These are phyloP conservation scores for Coenonympha arcania DNA, from an alignment of 2,888 invertebrate genomes.

Conservation along the genomic window DNA sequence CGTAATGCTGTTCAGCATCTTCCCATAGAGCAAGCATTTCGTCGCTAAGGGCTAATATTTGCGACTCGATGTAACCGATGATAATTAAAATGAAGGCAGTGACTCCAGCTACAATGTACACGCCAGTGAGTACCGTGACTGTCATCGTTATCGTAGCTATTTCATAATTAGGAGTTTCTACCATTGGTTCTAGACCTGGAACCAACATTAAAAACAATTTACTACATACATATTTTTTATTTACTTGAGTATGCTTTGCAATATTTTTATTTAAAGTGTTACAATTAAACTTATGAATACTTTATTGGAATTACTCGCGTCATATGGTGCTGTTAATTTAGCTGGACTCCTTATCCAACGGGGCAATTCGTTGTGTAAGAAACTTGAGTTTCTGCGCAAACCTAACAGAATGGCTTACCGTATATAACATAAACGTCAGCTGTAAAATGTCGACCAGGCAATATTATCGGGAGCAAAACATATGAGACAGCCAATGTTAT, in stretches of 20 bases:
- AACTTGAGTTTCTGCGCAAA: no score
- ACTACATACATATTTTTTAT: no score
- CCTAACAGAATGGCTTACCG: constrained; percentile 35
- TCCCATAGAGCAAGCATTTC: no score
- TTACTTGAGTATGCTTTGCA: no score
- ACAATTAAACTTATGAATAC: no score
- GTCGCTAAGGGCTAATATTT: constrained; percentile 46
- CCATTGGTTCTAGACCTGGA: constrained; percentile 48
- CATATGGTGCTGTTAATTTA: no score
- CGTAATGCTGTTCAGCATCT: constrained; percentile 33
- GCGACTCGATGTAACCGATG: constrained; percentile 47
- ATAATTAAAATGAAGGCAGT: constrained; percentile 45
- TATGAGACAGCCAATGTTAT: constrained; percentile 40
- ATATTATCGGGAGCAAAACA: constrained; percentile 31
- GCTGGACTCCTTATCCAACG: no score
- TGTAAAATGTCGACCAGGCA: constrained; percentile 40
- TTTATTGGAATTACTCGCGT: no score
- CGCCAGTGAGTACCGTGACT: neutral
- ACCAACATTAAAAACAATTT: neutral
- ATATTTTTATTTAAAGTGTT: no score
- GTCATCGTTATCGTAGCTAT: constrained; percentile 37
- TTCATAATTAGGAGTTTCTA: constrained; percentile 46
- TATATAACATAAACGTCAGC: constrained; percentile 38
- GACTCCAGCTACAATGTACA: constrained; percentile 1
- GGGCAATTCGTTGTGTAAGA: no score